phyloP scores from a whole-genome alignment of 2,888 invertebrate species.

The Xylota segnis region DNA sequence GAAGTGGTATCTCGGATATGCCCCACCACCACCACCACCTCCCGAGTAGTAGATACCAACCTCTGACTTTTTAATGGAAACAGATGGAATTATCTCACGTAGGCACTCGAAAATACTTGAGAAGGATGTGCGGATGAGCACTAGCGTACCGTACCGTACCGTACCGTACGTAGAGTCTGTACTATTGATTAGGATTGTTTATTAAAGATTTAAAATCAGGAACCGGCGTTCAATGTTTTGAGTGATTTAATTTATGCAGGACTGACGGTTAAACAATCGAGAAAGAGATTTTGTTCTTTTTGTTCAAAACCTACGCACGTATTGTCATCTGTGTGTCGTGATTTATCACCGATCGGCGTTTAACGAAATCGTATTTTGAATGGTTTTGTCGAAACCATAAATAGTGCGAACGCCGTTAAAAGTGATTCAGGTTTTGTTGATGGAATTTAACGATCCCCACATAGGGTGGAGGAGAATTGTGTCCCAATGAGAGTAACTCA shows the following conservation, averaged over 20 bases:
- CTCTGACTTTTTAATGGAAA: conserved; percentile 76
- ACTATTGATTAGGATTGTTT: conserved; percentile 75
- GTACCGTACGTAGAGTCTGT: conserved; percentile 25
- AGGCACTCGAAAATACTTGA: conserved; percentile 74
- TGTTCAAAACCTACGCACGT: conserved; percentile 61
- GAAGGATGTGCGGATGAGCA: conserved; percentile 56
- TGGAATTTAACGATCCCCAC: conserved; percentile 50
- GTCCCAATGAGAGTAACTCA: conserved; percentile 46
- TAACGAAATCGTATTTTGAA: conserved; percentile 74
- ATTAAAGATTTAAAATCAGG: conserved; percentile 75
- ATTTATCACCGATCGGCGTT: conserved; percentile 70
- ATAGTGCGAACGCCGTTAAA: conserved; percentile 68
- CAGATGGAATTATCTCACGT: conserved; percentile 77
- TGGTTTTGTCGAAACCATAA: conserved; percentile 73
- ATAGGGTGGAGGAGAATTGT: conserved; percentile 46
- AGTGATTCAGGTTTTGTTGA: conserved; percentile 59
- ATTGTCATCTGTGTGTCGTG: conserved; percentile 68
- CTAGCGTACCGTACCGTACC: too few species aligned
- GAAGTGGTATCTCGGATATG: conserved; percentile 59
- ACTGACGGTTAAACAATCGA: conserved; percentile 39
- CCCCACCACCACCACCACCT: conserved; percentile 14
- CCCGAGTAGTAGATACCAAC: conserved; percentile 32
- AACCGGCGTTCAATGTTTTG: conserved; percentile 42
- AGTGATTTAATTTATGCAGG: conserved; percentile 74
- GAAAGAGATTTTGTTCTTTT: conserved; percentile 22